Evolutionary conservation across 2,113 vertebrate species (phyloP).

Genomic region (Cynopterus brachyotis): DNA sequence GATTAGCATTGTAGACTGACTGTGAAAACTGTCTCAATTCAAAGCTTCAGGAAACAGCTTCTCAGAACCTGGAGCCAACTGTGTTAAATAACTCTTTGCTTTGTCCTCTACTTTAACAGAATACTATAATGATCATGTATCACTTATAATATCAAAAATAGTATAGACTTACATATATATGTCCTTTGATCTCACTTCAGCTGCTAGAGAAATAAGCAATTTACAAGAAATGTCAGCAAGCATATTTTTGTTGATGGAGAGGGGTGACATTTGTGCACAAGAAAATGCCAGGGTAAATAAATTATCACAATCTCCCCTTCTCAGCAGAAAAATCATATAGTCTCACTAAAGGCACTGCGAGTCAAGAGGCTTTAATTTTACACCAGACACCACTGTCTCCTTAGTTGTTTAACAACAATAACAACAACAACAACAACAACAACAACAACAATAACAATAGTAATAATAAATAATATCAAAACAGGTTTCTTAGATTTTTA

Average conservation of each 20-base stretch:
- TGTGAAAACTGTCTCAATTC: neutral
- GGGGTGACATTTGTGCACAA: slow-evolving; percentile 42
- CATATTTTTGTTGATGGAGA: slow-evolving; percentile 30
- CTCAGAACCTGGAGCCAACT: neutral
- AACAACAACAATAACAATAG: slow-evolving; percentile 29
- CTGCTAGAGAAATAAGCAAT: slow-evolving; percentile 42
- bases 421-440: slow-evolving; percentile 30
- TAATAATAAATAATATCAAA: slow-evolving; percentile 10
- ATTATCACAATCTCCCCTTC: slow-evolving; percentile 18
- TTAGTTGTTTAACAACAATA: slow-evolving; percentile 32
- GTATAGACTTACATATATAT: neutral
- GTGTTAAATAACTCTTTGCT: neutral
- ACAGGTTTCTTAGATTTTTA: neutral
- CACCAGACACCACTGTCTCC: neutral
- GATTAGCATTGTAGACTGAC: neutral
- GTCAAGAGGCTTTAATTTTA: slow-evolving; percentile 2
- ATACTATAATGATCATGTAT: neutral
- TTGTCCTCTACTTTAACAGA: slow-evolving; percentile 17
- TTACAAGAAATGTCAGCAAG: slow-evolving; percentile 55
- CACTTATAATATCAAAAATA: slow-evolving; percentile 40
- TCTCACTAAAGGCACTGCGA: neutral
- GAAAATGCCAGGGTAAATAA: slow-evolving; percentile 55
- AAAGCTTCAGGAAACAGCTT: neutral
- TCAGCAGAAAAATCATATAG: neutral
- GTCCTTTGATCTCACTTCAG: slow-evolving; percentile 44